These are phyloP conservation scores for Drosophila pseudoobscura DNA, from an alignment of 1,140 invertebrate species.

Conservation along the genomic window DNA sequence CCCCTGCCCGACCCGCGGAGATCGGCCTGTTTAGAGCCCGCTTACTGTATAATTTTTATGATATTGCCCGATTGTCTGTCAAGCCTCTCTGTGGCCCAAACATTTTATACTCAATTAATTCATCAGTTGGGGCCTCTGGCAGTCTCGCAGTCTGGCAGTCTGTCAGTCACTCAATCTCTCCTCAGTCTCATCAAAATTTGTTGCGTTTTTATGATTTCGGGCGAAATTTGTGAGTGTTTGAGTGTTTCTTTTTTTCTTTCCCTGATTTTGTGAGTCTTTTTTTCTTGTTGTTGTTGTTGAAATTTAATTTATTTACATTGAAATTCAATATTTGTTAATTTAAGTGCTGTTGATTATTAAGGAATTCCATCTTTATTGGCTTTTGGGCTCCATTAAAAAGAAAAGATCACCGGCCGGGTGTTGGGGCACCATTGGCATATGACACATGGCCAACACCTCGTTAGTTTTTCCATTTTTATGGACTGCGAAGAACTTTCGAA, in stretches of 20 bases:
- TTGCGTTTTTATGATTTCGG: constrained; percentile 76
- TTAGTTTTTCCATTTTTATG: constrained; percentile 51
- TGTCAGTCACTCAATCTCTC: constrained; percentile 38
- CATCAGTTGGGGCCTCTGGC: constrained; percentile 67
- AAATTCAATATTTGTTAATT: constrained; percentile 82
- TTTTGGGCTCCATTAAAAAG: constrained; percentile 27
- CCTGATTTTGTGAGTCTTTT: constrained; percentile 18
- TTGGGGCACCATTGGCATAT: constrained; percentile 33
- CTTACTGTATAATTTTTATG: constrained; percentile 80
- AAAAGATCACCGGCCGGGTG: constrained; percentile 19
- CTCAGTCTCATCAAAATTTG: constrained; percentile 63
- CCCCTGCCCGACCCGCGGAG: not conserved
- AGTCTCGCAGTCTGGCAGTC: constrained; percentile 9
- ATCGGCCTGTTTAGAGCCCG: constrained; percentile 40
- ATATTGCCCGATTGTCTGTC: constrained; percentile 58
- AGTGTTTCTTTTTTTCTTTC: constrained; percentile 16
- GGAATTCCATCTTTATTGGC: constrained; percentile 48
- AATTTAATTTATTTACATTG: constrained; percentile 81
- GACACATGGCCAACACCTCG: constrained; percentile 56
- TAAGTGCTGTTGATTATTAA: constrained; percentile 67
- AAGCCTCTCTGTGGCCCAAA: constrained; percentile 29
- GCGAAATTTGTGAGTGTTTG: constrained; percentile 58
- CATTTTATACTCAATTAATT: constrained; percentile 79
- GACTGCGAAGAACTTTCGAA: constrained; percentile 45
- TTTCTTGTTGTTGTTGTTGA: constrained; percentile 22